Evolutionary conservation across 2,113 vertebrate genomes (phyloP).

Genomic region (Bucco capensis): DNA sequence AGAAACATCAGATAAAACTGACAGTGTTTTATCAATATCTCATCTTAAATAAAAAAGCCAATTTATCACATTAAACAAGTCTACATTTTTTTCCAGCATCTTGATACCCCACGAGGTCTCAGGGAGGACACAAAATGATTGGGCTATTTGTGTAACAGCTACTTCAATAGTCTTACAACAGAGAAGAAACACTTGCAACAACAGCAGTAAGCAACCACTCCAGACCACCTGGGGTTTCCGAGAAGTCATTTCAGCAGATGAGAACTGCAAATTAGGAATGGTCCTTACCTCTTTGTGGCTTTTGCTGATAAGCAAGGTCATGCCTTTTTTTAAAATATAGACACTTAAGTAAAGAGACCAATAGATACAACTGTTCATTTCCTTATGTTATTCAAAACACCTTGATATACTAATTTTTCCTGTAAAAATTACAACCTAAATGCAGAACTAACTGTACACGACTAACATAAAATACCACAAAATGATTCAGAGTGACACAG

Average conservation of each 20-base stretch:
- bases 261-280: background rate
- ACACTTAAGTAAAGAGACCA: background rate
- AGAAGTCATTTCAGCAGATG: background rate
- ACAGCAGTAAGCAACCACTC: background rate
- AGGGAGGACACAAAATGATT: background rate
- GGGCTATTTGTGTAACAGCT: background rate
- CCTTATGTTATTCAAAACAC: background rate
- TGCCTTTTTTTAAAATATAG: background rate
- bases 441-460: background rate
- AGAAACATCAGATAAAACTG: background rate
- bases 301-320: background rate
- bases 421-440: background rate
- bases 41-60: background rate
- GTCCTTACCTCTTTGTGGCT: background rate
- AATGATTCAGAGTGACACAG: background rate
- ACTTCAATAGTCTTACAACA: background rate
- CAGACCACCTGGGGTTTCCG: background rate
- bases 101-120: background rate
- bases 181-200: background rate
- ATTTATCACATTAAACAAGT: background rate
- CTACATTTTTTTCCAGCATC: background rate
- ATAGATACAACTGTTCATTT: fast-evolving
- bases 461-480: background rate
- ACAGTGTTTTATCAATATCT: background rate
- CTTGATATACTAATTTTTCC: background rate